Conservation (phyloP, 2,113 vertebrate species). For the Hypanus sabinus region DNA sequence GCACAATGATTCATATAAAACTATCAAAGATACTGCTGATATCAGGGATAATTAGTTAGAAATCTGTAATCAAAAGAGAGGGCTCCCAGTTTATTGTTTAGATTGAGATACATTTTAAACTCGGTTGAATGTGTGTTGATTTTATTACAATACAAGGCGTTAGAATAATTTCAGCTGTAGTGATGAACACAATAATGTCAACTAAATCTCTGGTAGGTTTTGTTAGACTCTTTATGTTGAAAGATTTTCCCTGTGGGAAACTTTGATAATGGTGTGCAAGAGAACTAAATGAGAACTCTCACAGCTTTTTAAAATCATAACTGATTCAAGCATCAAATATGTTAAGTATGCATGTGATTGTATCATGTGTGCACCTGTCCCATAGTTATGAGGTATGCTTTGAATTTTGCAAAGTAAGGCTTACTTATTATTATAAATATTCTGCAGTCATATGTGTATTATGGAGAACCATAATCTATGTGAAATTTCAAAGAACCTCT, state of each 20-base stretch:
- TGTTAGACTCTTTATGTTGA: not conserved
- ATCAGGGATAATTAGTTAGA: not conserved
- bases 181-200: not conserved
- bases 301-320: not conserved
- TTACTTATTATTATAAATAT: not conserved
- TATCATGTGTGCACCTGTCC: not conserved
- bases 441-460: not conserved
- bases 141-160: too few species aligned
- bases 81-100: not conserved
- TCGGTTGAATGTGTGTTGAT: not conserved
- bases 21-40: not conserved
- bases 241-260: not conserved
- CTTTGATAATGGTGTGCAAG: not conserved
- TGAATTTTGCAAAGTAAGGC: slow-evolving; percentile 22
- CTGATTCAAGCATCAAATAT: not conserved
- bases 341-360: not conserved
- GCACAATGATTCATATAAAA: not conserved
- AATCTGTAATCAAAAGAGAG: not conserved
- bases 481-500: not conserved
- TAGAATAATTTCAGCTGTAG: not conserved
- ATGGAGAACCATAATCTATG: not conserved
- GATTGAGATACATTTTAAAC: not conserved
- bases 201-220: not conserved
- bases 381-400: not conserved
- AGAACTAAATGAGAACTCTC: not conserved